Evolutionary conservation across 2,888 invertebrate genomes (phyloP), one percentile per base, ranked within the genome.

Genomic region (Tryphoninae sp.): DNA sequence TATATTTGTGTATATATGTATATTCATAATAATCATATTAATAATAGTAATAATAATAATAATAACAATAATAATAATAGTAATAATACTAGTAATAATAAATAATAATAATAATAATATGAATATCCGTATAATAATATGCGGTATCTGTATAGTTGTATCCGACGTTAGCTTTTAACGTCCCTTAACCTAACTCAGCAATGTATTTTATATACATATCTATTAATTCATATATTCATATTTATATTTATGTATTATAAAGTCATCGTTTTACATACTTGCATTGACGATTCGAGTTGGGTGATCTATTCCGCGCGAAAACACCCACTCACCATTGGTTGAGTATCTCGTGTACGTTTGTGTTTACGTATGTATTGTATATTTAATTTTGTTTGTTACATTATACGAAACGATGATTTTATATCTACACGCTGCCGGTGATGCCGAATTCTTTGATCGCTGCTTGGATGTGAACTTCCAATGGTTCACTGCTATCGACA

Each of bases 391-490:
- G 67, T 59, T 67, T 61, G 22, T 72, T 80, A 74, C 64, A 71
- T 62, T 61, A 62, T 61, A 74, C 33, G 71, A 67, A 62, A 71
- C 72, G 69, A 72, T 76, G 67, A 64, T 80, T 72, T 69, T 82
- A 64, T 88, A 85, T 90, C 87, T 92, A 92, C 87, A 88, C 84
- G 82, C 91, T 91, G 89, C 93, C 92, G 58, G 93, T 93, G 84
- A 95, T 94, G 55, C 93, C 94, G 87, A 94, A 94, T 86, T 95
- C 94, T 89, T 92, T 93, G 82, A 95, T 90, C 2, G 95, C 96
- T 68, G 93, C 94, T 83, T 94, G 93, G 92, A 96, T 95, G 90
- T 96, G 96, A 86, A 94, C 93, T 83, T 94, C 94, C 89, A 96
- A 93, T 1, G 95, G 92, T 51, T 94, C 93, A 3, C 92, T 93